Conservation (phyloP, 1,140 invertebrate species). For the Pentalonia nigronervosa region DNA sequence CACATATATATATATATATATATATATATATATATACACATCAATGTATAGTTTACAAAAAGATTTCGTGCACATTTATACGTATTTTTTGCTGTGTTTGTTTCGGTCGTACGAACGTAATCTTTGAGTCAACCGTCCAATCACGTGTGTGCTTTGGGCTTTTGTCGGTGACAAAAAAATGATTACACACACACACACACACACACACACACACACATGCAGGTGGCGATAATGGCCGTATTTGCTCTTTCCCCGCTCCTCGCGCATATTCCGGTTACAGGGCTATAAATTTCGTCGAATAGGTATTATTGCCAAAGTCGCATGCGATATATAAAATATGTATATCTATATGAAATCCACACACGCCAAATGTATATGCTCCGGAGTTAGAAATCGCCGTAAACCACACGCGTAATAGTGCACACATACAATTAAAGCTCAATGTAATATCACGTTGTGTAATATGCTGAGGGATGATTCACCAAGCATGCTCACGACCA, state of each 20-base stretch:
- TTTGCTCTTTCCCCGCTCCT: background rate
- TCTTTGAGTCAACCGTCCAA: background rate
- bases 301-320: conserved; percentile 2
- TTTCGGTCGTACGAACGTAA: background rate
- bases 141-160: background rate
- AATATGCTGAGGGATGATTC: background rate
- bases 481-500: no score
- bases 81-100: background rate
- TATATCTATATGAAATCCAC: background rate
- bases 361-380: background rate
- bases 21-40: no score
- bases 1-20: no score
- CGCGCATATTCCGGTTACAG: background rate
- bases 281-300: background rate
- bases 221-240: conserved; percentile 24
- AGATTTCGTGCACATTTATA: background rate
- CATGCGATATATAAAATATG: background rate
- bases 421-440: background rate
- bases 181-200: background rate
- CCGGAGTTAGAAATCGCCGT: background rate
- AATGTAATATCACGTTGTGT: background rate
- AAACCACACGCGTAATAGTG: background rate
- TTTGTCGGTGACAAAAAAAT: background rate
- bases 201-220: background rate
- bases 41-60: background rate